Conservation (phyloP, 2,888 invertebrate species). For the Sphaeridia pumilis region DNA sequence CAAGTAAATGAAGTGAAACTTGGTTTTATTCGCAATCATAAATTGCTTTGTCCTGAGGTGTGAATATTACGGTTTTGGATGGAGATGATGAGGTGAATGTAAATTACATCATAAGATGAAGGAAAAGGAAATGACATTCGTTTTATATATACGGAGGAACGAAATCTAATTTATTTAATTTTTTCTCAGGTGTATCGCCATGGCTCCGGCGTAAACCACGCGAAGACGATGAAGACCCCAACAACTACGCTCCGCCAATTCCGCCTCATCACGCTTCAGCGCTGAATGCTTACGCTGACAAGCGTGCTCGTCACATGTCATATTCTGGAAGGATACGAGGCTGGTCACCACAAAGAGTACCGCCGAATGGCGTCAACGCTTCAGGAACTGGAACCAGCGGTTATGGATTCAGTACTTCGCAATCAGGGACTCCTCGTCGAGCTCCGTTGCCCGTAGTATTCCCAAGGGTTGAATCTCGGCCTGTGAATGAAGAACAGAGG, state of each 20-base stretch:
- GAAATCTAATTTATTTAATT: too few relatives aligned
- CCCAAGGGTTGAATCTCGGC: slow-evolving; percentile 2
- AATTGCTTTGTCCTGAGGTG: too few relatives aligned
- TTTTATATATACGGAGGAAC: too few relatives aligned
- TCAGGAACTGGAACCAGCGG: slow-evolving; percentile 5
- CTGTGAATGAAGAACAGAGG: too few relatives aligned
- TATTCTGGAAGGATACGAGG: slow-evolving; percentile 32
- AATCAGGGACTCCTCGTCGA: too few relatives aligned
- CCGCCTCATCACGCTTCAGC: not conserved
- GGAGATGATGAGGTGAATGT: too few relatives aligned
- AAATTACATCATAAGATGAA: too few relatives aligned
- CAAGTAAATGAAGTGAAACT: too few relatives aligned
- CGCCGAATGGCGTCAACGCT: slow-evolving; percentile 3
- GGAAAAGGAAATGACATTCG: too few relatives aligned
- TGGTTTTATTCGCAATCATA: too few relatives aligned
- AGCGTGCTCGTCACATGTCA: slow-evolving; percentile 31
- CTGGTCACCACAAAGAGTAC: slow-evolving; percentile 26
- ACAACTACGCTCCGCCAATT: not conserved
- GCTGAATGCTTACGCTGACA: slow-evolving; percentile 14
- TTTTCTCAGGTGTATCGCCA: slow-evolving; percentile 31
- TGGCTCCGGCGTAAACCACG: slow-evolving; percentile 32
- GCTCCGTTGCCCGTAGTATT: slow-evolving; percentile 27
- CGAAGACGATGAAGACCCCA: slow-evolving; percentile 15
- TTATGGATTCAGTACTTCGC: slow-evolving; percentile 11
- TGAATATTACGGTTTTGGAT: too few relatives aligned